Conservation (phyloP, 1,140 invertebrate species). For the Zophobas morio region DNA sequence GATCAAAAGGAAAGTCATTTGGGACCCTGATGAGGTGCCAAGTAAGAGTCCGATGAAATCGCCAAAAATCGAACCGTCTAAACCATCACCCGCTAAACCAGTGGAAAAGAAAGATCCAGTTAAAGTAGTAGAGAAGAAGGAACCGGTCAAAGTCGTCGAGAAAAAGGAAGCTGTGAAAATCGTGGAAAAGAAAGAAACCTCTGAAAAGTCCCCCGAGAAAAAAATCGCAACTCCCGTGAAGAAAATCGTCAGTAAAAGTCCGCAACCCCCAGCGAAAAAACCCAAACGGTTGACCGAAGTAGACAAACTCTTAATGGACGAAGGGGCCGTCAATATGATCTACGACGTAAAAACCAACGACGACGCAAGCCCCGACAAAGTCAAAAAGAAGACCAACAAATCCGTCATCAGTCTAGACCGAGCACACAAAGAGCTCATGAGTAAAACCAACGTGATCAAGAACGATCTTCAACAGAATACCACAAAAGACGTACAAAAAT, state of each 20-base stretch:
- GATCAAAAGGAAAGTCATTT: slow-evolving; percentile 79
- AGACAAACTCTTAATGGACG: slow-evolving; percentile 84
- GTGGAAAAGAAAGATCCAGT: slow-evolving; percentile 43
- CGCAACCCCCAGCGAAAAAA: slow-evolving; percentile 33
- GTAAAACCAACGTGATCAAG: slow-evolving; percentile 69
- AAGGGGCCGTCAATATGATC: slow-evolving; percentile 88
- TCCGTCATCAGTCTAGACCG: slow-evolving; percentile 70
- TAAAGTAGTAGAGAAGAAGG: slow-evolving; percentile 4
- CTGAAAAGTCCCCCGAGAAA: slow-evolving; percentile 18
- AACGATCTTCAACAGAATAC: slow-evolving; percentile 63
- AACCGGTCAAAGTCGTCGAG: not conserved
- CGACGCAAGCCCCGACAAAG: slow-evolving; percentile 50
- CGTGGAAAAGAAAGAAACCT: slow-evolving; percentile 29
- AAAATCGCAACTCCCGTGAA: slow-evolving; percentile 27
- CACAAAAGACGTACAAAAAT: slow-evolving; percentile 60
- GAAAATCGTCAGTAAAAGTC: slow-evolving; percentile 38
- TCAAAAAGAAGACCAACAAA: slow-evolving; percentile 61
- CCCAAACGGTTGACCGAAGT: slow-evolving; percentile 78
- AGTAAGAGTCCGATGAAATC: slow-evolving; percentile 44
- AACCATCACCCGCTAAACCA: not conserved
- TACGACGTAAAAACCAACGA: slow-evolving; percentile 80
- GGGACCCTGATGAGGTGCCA: slow-evolving; percentile 76
- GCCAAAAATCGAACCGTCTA: slow-evolving; percentile 8
- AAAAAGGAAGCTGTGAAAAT: slow-evolving; percentile 25
- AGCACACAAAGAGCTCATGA: slow-evolving; percentile 70